phyloP scores from a whole-genome alignment of 1,140 invertebrate species.

The Neoseiulus cucumeris region DNA sequence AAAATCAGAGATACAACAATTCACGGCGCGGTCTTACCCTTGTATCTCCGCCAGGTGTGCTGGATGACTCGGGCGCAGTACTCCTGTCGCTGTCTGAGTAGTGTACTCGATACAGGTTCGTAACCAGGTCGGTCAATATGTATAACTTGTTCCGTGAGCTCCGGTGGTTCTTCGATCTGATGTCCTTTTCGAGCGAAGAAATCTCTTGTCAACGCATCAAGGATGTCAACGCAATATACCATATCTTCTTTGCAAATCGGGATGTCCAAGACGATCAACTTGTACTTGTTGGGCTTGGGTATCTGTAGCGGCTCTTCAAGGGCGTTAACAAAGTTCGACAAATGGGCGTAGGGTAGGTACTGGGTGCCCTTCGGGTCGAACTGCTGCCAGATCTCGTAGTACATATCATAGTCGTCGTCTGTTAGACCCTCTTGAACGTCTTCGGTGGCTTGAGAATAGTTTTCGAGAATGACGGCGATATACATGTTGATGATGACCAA shows the following conservation, averaged over 20 bases:
- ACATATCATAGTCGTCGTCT: constrained; percentile 98
- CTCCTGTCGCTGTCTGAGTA: constrained; percentile 83
- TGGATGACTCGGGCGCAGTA: constrained; percentile 87
- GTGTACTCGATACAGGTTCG: constrained; percentile 71
- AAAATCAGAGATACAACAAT: neutral
- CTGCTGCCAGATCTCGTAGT: constrained; percentile 97
- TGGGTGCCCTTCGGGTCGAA: constrained; percentile 94
- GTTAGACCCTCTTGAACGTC: constrained; percentile 95
- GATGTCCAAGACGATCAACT: constrained; percentile 95
- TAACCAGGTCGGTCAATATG: constrained; percentile 62
- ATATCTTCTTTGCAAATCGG: constrained; percentile 89
- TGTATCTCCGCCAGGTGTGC: constrained; percentile 48
- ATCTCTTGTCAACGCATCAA: constrained; percentile 72
- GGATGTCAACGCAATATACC: constrained; percentile 91
- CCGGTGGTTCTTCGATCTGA: constrained; percentile 18
- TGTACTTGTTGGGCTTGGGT: constrained; percentile 94
- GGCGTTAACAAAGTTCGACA: constrained; percentile 84
- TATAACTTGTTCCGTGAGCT: constrained; percentile 44
- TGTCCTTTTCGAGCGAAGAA: constrained; percentile 77
- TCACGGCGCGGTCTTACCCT: constrained; percentile 9
- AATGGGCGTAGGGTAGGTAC: constrained; percentile 76
- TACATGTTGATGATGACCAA: constrained; percentile 99
- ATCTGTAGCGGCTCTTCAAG: constrained; percentile 81
- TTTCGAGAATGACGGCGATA: constrained; percentile 95
- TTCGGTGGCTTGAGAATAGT: constrained; percentile 92